Evolutionary conservation across 2,888 invertebrate genomes (phyloP).

Genomic region (Biston stratarius): DNA sequence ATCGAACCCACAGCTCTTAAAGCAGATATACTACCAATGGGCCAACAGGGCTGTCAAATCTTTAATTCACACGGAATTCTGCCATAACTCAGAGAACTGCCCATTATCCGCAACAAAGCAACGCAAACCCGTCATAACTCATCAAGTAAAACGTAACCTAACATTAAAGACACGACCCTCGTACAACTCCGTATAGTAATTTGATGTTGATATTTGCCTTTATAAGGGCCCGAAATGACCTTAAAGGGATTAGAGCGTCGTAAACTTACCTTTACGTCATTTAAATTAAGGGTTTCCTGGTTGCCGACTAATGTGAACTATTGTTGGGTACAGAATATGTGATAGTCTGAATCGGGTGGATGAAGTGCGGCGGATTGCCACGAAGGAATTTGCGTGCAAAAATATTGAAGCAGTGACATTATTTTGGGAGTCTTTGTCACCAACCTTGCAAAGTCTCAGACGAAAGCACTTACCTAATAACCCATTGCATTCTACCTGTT

Average conservation of each 20-base stretch:
- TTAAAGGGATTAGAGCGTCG: slow-evolving; percentile 32
- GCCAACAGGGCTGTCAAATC: too few relatives aligned
- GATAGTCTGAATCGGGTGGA: background rate
- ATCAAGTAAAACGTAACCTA: slow-evolving; percentile 20
- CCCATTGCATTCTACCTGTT: too few relatives aligned
- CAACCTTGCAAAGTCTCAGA: too few relatives aligned
- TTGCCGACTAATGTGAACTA: slow-evolving; percentile 9
- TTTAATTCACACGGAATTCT: background rate
- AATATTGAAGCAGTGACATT: too few relatives aligned
- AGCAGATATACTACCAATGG: too few relatives aligned
- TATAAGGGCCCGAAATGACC: slow-evolving; percentile 32
- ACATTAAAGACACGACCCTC: slow-evolving; percentile 28
- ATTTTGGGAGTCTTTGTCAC: too few relatives aligned
- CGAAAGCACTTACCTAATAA: too few relatives aligned
- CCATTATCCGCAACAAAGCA: slow-evolving; percentile 4
- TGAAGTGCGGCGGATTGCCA: too few relatives aligned
- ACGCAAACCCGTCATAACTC: slow-evolving; percentile 19
- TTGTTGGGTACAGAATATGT: background rate
- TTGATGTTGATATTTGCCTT: slow-evolving; percentile 36
- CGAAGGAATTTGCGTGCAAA: too few relatives aligned
- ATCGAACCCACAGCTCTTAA: too few relatives aligned
- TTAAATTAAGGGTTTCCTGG: slow-evolving; percentile 33
- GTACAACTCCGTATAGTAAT: slow-evolving; percentile 34
- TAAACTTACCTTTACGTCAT: slow-evolving; percentile 35
- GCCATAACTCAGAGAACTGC: slow-evolving; percentile 5